A percentile compares a stretch with the other conserved stretches of the same genome.
Conservation (phyloP, 1,140 invertebrate genomes). For the Nebria ingens region DNA sequence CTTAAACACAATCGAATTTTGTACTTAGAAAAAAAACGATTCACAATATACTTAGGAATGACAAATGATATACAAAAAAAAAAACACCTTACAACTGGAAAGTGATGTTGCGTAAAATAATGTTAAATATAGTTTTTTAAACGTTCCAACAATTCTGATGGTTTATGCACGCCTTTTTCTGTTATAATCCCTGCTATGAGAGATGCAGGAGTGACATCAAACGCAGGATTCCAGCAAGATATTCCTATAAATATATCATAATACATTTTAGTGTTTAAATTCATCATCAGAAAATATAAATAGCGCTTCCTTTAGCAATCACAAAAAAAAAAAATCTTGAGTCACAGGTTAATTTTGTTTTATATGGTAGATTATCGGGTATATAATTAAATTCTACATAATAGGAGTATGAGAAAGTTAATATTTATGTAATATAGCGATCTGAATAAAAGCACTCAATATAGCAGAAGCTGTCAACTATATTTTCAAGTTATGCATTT, state of each 20-base stretch:
- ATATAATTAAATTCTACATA: not conserved
- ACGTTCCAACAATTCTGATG: conserved; percentile 22
- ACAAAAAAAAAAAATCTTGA: too few relatives aligned
- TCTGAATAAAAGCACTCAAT: too few relatives aligned
- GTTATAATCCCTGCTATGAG: conserved; percentile 94
- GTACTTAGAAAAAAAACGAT: not conserved
- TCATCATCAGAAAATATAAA: conserved; percentile 2
- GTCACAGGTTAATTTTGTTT: too few relatives aligned
- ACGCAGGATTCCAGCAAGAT: conserved; percentile 95
- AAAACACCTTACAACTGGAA: not conserved
- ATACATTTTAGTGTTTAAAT: not conserved
- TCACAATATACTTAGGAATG: not conserved
- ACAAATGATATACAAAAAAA: not conserved
- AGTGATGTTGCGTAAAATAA: not conserved
- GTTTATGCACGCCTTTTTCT: conserved; percentile 73
- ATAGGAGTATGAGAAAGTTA: too few relatives aligned
- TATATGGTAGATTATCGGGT: too few relatives aligned
- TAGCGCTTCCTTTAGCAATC: too few relatives aligned
- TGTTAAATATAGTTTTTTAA: not conserved
- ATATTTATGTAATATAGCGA: too few relatives aligned
- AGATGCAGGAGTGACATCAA: conserved; percentile 93
- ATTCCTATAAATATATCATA: conserved; percentile 52
- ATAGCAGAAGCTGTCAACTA: too few relatives aligned
- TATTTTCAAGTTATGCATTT: too few relatives aligned
- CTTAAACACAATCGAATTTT: too few relatives aligned